A percentile compares a stretch with the other conserved stretches of the same genome.
phyloP scores from a whole-genome alignment of 1,140 invertebrate species.

The Bilobella aurantiaca region DNA sequence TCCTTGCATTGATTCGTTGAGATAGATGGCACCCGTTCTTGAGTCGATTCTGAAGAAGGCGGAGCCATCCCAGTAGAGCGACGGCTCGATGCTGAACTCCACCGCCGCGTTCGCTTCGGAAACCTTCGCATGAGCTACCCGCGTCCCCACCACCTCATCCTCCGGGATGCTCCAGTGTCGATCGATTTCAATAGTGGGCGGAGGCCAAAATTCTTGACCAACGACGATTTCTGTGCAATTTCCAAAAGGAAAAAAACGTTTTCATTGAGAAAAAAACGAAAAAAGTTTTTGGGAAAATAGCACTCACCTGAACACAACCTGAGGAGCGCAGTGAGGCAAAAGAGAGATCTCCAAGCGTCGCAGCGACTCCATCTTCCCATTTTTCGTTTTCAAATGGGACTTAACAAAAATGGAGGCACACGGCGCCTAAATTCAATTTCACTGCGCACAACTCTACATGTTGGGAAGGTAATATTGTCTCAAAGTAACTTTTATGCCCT shows the following conservation, averaged over 20 bases:
- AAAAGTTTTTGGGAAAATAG: background rate
- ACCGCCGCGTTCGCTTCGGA: background rate
- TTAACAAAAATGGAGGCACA: background rate
- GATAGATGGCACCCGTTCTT: slow-evolving; percentile 54
- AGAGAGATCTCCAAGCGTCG: background rate
- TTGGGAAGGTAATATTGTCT: no score
- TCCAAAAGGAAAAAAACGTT: background rate
- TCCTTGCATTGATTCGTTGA: slow-evolving; percentile 49
- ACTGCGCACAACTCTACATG: no score
- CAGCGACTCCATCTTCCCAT: background rate
- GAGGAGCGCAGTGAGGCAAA: background rate
- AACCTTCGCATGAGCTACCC: slow-evolving; percentile 10
- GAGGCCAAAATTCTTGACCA: slow-evolving; percentile 7
- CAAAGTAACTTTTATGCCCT: no score
- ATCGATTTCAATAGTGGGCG: slow-evolving; percentile 10
- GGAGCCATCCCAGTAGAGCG: slow-evolving; percentile 9
- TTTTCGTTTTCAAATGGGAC: background rate
- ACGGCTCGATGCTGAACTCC: slow-evolving; percentile 14
- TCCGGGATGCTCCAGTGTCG: slow-evolving; percentile 29
- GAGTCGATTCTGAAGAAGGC: slow-evolving; percentile 54
- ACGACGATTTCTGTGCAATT: no score
- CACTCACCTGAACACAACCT: background rate
- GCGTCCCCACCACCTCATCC: slow-evolving; percentile 25
- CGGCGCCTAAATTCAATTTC: background rate
- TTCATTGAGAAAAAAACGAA: background rate